Evolutionary conservation across 2,113 vertebrate genomes (phyloP).

Genomic region (Helogale parvula): DNA sequence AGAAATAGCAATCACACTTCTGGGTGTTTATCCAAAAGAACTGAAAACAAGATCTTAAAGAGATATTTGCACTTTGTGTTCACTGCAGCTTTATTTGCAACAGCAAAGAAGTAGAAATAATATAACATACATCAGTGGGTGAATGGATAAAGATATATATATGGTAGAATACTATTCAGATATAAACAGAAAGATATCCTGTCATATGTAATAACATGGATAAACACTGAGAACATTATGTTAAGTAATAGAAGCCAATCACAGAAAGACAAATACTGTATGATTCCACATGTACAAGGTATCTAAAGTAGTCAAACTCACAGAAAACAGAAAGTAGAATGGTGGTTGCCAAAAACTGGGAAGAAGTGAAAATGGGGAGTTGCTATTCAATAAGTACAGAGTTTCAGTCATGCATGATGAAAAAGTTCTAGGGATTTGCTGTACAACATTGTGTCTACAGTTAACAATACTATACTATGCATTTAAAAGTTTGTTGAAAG

Average conservation of each 20-base stretch:
- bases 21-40: not conserved
- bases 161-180: not conserved
- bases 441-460: not conserved
- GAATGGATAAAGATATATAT: not conserved
- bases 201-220: not conserved
- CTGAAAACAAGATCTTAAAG: not conserved
- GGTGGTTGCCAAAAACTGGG: not conserved
- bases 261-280: not conserved
- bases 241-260: not conserved
- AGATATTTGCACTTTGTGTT: not conserved
- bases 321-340: not conserved
- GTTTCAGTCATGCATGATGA: not conserved
- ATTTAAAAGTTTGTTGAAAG: not conserved
- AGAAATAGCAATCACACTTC: not conserved
- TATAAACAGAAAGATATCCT: not conserved
- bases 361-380: not conserved
- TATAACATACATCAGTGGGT: not conserved
- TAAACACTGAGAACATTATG: not conserved
- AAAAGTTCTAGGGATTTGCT: not conserved
- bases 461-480: not conserved
- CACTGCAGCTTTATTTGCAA: not conserved
- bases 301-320: not conserved
- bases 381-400: not conserved
- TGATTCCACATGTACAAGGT: not conserved
- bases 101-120: not conserved